Percentiles rank a stretch among this genome's conserved stretches.
Evolutionary conservation across 2,797 vertebrate genomes (phyloP).

Genomic region (Notamacropus eugenii): DNA sequence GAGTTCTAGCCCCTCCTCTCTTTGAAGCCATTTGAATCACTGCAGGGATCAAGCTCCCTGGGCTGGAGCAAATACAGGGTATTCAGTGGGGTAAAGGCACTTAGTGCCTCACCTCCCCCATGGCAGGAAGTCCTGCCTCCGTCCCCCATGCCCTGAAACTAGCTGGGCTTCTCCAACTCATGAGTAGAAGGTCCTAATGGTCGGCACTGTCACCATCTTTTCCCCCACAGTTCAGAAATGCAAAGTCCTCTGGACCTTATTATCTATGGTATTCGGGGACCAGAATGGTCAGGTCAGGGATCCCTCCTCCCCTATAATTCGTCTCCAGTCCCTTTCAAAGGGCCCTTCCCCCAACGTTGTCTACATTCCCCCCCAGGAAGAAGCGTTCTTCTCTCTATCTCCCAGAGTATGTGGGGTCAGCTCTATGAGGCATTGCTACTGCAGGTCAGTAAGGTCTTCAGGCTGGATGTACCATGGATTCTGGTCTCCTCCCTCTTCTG

Average conservation of each 20-base stretch:
- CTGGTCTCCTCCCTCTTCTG: not conserved
- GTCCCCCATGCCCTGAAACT: not conserved
- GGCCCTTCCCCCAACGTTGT: slow-evolving; percentile 17
- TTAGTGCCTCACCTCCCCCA: slow-evolving; percentile 7
- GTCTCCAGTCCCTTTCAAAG: slow-evolving; percentile 15
- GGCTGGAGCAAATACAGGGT: slow-evolving; percentile 78
- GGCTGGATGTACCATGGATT: slow-evolving; percentile 50
- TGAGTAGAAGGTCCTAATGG: not conserved
- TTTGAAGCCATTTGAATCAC: slow-evolving; percentile 79
- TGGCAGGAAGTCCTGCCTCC: rapidly evolving
- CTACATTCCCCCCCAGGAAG: not conserved
- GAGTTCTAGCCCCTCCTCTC: slow-evolving; percentile 57
- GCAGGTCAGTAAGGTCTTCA: slow-evolving; percentile 74
- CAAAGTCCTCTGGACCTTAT: slow-evolving; percentile 51
- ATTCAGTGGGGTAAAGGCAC: slow-evolving; percentile 60
- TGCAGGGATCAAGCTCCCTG: slow-evolving; percentile 79
- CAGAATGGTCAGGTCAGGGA: slow-evolving; percentile 53
- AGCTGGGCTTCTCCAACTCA: not conserved
- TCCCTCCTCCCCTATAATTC: slow-evolving; percentile 70
- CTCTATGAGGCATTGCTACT: slow-evolving; percentile 58
- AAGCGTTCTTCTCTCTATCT: not conserved
- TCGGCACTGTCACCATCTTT: slow-evolving; percentile 24
- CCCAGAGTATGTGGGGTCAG: slow-evolving; percentile 44
- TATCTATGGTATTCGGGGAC: slow-evolving; percentile 38
- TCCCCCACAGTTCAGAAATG: slow-evolving; percentile 53